These are phyloP conservation scores for Tromatobia lineatoria DNA, from an alignment of 2,888 invertebrate genomes.

Conservation along the genomic window DNA sequence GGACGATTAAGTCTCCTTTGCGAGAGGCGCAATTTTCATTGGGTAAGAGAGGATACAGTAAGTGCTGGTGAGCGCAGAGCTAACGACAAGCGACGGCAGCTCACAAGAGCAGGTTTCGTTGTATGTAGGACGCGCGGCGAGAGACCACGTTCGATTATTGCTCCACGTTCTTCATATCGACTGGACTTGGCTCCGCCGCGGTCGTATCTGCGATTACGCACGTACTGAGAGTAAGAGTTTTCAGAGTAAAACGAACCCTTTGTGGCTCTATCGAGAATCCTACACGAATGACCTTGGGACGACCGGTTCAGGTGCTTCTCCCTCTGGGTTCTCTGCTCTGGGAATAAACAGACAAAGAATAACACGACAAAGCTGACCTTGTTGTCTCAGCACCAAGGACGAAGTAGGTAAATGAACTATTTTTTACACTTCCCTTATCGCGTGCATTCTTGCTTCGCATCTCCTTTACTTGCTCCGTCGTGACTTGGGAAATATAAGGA, in stretches of 20 bases:
- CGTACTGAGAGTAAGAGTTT: background rate
- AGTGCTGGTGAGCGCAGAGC: slow-evolving; percentile 26
- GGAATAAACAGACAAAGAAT: background rate
- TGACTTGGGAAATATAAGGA: background rate
- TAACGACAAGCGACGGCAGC: background rate
- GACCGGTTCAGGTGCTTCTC: background rate
- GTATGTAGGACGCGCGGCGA: slow-evolving; percentile 59
- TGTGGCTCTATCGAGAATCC: background rate
- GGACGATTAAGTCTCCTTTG: slow-evolving; percentile 37
- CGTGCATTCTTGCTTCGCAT: background rate
- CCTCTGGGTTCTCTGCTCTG: background rate
- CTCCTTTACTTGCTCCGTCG: background rate
- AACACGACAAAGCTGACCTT: background rate
- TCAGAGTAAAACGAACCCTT: background rate
- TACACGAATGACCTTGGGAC: background rate
- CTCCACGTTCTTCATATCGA: slow-evolving; percentile 1
- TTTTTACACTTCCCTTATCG: background rate
- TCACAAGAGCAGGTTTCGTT: slow-evolving; percentile 60
- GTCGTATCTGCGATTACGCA: background rate
- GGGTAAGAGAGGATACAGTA: slow-evolving; percentile 46
- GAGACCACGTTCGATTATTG: slow-evolving; percentile 42
- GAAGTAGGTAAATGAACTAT: background rate
- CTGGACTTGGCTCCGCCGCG: background rate
- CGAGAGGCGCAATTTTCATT: slow-evolving; percentile 44
- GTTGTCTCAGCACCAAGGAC: background rate